phyloP scores from a whole-genome alignment of 2,113 vertebrate genomes.

The Rallus limicola region DNA sequence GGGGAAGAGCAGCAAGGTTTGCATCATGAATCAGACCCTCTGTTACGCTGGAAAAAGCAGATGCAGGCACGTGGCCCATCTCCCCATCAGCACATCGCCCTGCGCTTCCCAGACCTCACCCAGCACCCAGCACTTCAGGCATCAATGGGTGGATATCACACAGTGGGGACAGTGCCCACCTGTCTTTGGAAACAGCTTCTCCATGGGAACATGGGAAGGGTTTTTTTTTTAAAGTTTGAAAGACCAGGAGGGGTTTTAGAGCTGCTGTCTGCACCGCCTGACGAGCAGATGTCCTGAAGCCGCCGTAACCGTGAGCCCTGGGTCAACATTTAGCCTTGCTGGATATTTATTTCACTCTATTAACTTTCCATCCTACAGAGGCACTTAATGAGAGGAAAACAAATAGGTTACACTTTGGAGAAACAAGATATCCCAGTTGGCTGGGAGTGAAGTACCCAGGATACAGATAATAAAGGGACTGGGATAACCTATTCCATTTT shows the following conservation, averaged over 20 bases:
- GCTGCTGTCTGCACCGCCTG: background rate
- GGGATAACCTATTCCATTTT: background rate
- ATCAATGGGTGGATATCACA: accelerated
- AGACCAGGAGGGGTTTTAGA: background rate
- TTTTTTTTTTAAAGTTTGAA: background rate
- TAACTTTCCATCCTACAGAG: slow-evolving; percentile 7
- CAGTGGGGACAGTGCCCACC: background rate
- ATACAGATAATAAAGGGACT: slow-evolving; percentile 4
- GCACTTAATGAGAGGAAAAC: slow-evolving; percentile 53
- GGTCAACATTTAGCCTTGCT: background rate
- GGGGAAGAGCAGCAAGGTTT: background rate
- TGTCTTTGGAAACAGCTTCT: accelerated
- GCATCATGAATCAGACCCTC: accelerated
- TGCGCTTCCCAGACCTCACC: background rate
- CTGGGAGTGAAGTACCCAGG: background rate
- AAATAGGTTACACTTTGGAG: slow-evolving; percentile 41
- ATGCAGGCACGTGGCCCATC: background rate
- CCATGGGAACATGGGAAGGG: accelerated
- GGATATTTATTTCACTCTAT: slow-evolving; percentile 56
- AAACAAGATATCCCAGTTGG: background rate
- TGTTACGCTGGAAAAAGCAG: background rate
- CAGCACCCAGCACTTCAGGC: accelerated
- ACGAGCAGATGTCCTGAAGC: background rate
- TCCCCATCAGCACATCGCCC: accelerated
- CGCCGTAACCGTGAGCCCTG: background rate